Evolutionary conservation across 2,888 invertebrate species (phyloP), one percentile per base, ranked within the genome.

Genomic region (Gymnocheta viridis): DNA sequence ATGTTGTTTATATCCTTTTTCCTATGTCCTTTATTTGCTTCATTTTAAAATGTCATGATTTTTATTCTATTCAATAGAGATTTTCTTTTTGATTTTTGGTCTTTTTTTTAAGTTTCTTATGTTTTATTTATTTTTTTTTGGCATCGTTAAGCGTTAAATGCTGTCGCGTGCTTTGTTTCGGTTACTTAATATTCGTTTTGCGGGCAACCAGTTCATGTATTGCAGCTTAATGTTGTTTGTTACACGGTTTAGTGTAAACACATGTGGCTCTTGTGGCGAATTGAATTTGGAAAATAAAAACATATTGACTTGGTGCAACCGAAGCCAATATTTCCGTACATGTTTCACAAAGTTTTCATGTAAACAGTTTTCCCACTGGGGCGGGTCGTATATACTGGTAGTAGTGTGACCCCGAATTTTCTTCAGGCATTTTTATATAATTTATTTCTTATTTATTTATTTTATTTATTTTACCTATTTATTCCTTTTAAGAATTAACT

Each of bases 1-100:
- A 60, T 86, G 85, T 86, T 89, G 87, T 89, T 87, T 89, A 86
- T 90, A 87, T 89, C 67, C 49, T 49, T 35, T 64, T 62, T 74
- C 29, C 10, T 38, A 17, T 27, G 22, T 76, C 64, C 76, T 85
- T 81, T 73, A 72, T 82, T 77, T 82, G 44, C 64, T 82, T 69
- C 72, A 49, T 51, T 76, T 69, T 69, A 78, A 81, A 85, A 81
- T 82, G 81, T 86, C 87, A 86, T 83, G 81, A 60, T 84, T 77
- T 76, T 58, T 54, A 22, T 62, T 78, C 66, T 49, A 44, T 74
- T 62, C 17, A 56, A 73, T 83, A 32, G 82, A 32, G 67, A 73
- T 32, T 78, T 79, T 66, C 83, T 84, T n/a, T n/a, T n/a, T n/a
- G n/a, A n/a, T n/a, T n/a, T n/a, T 78, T 60, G 77, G 19, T 54